A percentile compares a stretch with the other conserved stretches of the same genome.
Conservation (phyloP, 2,113 vertebrate species). For the Serilophus lunatus region DNA sequence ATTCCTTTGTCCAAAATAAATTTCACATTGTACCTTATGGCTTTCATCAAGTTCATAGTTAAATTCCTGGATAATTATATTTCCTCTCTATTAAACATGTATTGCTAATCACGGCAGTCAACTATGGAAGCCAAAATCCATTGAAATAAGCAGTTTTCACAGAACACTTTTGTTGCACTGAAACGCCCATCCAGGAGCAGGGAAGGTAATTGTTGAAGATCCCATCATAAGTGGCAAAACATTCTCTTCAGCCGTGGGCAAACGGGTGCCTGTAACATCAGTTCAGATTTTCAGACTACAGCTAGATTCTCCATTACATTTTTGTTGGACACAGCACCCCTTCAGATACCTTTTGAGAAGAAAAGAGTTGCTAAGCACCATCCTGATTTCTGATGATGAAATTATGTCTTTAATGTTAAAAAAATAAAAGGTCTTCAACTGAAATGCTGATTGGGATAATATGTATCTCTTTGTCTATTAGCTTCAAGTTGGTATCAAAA, state of each 20-base stretch:
- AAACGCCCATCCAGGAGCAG: not conserved
- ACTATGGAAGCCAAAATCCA: not conserved
- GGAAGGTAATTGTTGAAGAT: not conserved
- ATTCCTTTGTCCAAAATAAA: not conserved
- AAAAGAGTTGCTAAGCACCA: not conserved
- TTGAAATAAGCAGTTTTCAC: not conserved
- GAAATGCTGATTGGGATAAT: not conserved
- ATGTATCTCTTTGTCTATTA: not conserved
- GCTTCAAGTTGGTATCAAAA: not conserved
- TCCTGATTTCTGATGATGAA: not conserved
- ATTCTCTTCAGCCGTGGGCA: not conserved
- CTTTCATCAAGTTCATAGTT: not conserved
- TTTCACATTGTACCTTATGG: not conserved
- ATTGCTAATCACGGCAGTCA: conserved; percentile 6
- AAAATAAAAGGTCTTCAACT: not conserved
- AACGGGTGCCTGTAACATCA: not conserved
- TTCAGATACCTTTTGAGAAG: not conserved
- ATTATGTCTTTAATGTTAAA: not conserved
- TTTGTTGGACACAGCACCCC: not conserved
- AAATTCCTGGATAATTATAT: not conserved
- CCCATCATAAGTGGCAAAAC: not conserved
- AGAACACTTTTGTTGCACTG: not conserved
- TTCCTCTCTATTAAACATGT: conserved; percentile 24
- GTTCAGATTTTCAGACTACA: not conserved
- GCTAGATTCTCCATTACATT: not conserved